A percentile compares a stretch with the other conserved stretches of the same genome.
Evolutionary conservation across 2,797 vertebrate species (phyloP).

Genomic region (Bradypus variegatus): DNA sequence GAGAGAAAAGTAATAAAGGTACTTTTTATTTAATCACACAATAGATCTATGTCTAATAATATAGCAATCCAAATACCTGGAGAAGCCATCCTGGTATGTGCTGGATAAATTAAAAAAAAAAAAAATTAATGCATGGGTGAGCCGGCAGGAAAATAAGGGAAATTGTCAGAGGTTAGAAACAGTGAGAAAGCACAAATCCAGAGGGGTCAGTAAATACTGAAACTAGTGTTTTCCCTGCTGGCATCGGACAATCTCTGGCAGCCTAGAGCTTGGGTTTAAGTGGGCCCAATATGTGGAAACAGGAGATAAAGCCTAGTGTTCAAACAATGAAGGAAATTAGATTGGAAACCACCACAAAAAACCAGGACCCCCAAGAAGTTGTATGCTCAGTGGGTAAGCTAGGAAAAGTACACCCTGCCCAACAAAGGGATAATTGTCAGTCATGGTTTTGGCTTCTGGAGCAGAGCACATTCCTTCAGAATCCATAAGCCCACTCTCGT

Average conservation of each 20-base stretch:
- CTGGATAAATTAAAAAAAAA: neutral
- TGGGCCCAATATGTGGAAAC: neutral
- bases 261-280: neutral
- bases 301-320: neutral
- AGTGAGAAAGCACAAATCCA: neutral
- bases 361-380: neutral
- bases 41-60: neutral
- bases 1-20: neutral
- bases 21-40: neutral
- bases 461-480: neutral
- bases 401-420: neutral
- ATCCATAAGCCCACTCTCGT: neutral
- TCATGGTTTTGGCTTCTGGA: neutral
- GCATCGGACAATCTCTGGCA: neutral
- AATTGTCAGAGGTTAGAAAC: neutral
- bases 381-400: neutral
- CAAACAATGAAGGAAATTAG: neutral
- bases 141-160: neutral
- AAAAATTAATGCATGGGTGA: neutral
- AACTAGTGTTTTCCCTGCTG: neutral
- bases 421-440: too few relatives aligned
- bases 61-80: neutral
- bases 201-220: neutral
- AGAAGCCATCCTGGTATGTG: neutral
- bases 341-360: neutral